Evolutionary conservation across 1,140 invertebrate species (phyloP).

Genomic region (Pissodes strobi): DNA sequence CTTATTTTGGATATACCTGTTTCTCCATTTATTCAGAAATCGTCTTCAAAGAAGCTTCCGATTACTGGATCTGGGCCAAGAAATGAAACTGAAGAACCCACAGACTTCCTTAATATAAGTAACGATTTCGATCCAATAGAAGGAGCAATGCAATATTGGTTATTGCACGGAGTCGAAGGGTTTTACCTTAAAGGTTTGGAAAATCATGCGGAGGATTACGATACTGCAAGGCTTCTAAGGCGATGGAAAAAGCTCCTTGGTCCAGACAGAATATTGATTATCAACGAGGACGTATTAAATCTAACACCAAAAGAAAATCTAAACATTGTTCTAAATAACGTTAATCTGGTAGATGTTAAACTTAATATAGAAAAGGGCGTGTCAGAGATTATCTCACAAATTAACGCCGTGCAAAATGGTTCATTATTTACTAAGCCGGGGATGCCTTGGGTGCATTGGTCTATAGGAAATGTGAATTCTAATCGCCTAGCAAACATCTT

Average conservation of each 20-base stretch:
- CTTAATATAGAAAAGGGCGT: slow-evolving; percentile 65
- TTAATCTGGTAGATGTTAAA: slow-evolving; percentile 73
- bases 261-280: slow-evolving; percentile 67
- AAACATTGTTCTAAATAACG: slow-evolving; percentile 63
- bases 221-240: slow-evolving; percentile 59
- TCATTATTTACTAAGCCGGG: slow-evolving; percentile 63
- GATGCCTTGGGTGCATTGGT: slow-evolving; percentile 79
- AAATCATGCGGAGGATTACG: slow-evolving; percentile 55
- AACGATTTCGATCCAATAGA: slow-evolving; percentile 54
- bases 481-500: slow-evolving; percentile 62
- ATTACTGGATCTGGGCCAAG: not conserved
- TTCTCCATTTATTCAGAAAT: slow-evolving; percentile 60
- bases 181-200: slow-evolving; percentile 77
- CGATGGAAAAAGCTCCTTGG: slow-evolving; percentile 71
- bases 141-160: slow-evolving; percentile 68
- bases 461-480: slow-evolving; percentile 65
- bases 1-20: slow-evolving; percentile 78
- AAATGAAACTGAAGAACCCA: slow-evolving; percentile 29
- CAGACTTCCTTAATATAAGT: slow-evolving; percentile 38
- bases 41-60: slow-evolving; percentile 37
- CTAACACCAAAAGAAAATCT: slow-evolving; percentile 54
- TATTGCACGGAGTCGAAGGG: slow-evolving; percentile 70
- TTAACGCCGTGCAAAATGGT: slow-evolving; percentile 62
- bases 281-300: slow-evolving; percentile 63
- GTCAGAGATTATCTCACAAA: slow-evolving; percentile 61